phyloP scores from a whole-genome alignment of 2,797 vertebrate species.

The Acipenser ruthenus region DNA sequence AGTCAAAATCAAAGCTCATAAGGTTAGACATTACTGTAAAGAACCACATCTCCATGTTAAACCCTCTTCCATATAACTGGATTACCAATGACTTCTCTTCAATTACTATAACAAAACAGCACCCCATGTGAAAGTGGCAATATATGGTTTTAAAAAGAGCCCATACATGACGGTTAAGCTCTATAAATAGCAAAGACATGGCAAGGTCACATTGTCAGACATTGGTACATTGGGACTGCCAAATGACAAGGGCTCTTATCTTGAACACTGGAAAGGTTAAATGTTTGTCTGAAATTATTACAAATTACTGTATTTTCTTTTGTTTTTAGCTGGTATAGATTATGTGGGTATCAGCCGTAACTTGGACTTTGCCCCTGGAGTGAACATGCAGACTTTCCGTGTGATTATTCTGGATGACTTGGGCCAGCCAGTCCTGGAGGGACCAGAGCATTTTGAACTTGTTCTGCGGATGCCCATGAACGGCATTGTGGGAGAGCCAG shows the following conservation, averaged over 20 bases:
- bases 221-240: constrained; percentile 17
- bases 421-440: constrained; percentile 80
- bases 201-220: constrained; percentile 33
- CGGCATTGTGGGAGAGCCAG: constrained; percentile 78
- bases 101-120: too few species aligned
- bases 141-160: too few species aligned
- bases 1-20: too few species aligned
- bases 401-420: constrained; percentile 84
- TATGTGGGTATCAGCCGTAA: constrained; percentile 89
- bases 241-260: constrained; percentile 29
- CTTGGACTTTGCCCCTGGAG: constrained; percentile 83
- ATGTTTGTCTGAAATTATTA: constrained; percentile 23
- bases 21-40: too few species aligned
- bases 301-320: constrained; percentile 26
- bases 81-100: too few species aligned
- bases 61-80: too few species aligned
- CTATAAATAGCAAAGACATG: constrained; percentile 22
- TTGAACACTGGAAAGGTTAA: constrained; percentile 29
- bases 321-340: constrained; percentile 73
- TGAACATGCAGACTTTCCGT: constrained; percentile 77
- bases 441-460: constrained; percentile 81
- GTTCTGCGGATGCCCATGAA: constrained; percentile 84
- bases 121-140: too few species aligned
- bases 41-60: too few species aligned
- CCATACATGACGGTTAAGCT: background rate